Conservation (phyloP, 2,888 invertebrate genomes). For the Tipula confusa region DNA sequence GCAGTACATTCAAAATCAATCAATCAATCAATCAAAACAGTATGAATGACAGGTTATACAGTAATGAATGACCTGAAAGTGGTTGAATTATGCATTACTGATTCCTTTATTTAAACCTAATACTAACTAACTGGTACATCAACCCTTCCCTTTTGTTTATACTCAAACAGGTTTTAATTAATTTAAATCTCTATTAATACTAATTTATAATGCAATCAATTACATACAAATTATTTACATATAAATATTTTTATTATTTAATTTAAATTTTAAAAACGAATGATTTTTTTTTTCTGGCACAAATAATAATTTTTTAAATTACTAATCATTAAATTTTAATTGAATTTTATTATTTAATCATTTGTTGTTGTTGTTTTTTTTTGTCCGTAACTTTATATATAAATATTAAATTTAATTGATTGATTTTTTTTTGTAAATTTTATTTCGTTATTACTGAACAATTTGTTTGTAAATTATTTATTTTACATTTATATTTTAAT, state of each 20-base stretch:
- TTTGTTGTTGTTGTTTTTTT: background rate
- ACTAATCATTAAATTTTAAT: constrained; percentile 14
- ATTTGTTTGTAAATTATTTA: background rate
- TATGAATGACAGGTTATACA: no score
- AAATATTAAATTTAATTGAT: background rate
- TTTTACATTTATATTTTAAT: background rate
- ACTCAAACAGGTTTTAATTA: background rate
- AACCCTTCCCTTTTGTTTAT: no score
- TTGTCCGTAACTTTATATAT: background rate
- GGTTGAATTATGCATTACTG: no score
- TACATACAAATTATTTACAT: background rate
- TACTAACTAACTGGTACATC: no score
- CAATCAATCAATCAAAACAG: no score
- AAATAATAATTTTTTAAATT: background rate
- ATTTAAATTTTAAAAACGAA: background rate
- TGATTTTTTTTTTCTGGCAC: background rate
- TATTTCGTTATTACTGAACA: background rate
- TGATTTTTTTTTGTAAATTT: background rate
- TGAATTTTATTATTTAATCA: background rate
- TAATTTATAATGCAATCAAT: background rate
- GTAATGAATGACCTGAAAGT: no score
- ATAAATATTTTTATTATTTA: background rate
- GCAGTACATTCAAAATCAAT: no score
- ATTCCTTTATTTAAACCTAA: no score
- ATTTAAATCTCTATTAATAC: background rate